Percentiles rank a stretch among this genome's conserved stretches.
phyloP scores from a whole-genome alignment of 2,888 invertebrate species.

The Caenorhabditis drosophilae region DNA sequence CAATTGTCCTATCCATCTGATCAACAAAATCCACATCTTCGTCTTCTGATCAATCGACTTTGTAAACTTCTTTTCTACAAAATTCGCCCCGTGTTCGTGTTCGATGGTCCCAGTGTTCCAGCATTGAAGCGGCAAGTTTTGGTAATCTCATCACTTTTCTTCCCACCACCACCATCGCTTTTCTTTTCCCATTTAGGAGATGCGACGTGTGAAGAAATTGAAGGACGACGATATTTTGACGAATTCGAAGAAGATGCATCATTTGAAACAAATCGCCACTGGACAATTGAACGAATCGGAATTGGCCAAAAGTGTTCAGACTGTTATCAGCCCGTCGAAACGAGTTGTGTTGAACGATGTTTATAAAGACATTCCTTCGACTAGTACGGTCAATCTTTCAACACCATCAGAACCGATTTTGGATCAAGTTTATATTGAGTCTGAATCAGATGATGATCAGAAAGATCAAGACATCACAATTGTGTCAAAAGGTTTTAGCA shows the following conservation, averaged over 20 bases:
- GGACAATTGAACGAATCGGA: constrained; percentile 13
- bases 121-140: constrained; percentile 80
- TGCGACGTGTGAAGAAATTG: constrained; percentile 9
- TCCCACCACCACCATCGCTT: neutral
- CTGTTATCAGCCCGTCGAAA: constrained; percentile 28
- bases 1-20: constrained; percentile 86
- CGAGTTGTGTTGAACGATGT: constrained; percentile 18
- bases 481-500: too few relatives aligned
- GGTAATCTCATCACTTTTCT: constrained; percentile 41
- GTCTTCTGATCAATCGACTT: constrained; percentile 88
- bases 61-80: constrained; percentile 93
- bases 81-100: constrained; percentile 95
- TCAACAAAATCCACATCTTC: constrained; percentile 86
- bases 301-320: constrained; percentile 16
- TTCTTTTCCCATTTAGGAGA: constrained; percentile 1
- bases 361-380: constrained; percentile 23
- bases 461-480: constrained; percentile 8
- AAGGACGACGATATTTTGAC: constrained; percentile 27
- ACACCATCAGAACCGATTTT: neutral
- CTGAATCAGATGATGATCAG: neutral
- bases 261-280: constrained; percentile 24
- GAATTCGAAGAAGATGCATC: constrained; percentile 26
- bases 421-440: constrained; percentile 7
- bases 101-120: constrained; percentile 90
- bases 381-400: neutral